Base-by-base conservation (phyloP, 2,113 vertebrate genomes). In the Mirounga angustirostris region DNA sequence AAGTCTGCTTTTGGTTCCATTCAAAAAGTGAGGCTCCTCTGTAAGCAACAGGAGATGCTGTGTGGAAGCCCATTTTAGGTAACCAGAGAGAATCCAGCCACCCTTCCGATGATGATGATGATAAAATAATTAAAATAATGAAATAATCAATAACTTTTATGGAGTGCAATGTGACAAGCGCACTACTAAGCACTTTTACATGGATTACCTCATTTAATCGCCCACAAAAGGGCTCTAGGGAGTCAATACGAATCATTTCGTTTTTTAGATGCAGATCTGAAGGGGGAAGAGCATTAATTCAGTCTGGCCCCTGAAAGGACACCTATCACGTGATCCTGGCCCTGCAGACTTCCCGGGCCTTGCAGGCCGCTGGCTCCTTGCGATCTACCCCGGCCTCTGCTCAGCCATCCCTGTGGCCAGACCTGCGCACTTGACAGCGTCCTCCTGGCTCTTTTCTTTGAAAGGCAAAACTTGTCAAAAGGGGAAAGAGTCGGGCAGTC, bases 81-180 rank as follows among this genome's bases (percentile, higher is more conserved):
- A 15, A 19, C 43, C 24, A 30, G 61, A 78, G 69, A 85, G 52
- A 40, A 80, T 40, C 56, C 79, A 59, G 52, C 71, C 13, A 0
- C 69, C 73, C 69, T 85, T 61, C 56, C 30, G 46, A 1, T 1
- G 36, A 9, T 6, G 63, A 15, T 10, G n/a, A 74, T 82, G 1
- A 79, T 63, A 71, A 90, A 94, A 95, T 93, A 88, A 96, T 93
- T 36, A 91, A 92, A 89, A 86, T 79, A 89, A 81, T 95, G 71
- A 94, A 78, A 76, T 82, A 71, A 93, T 96, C 96, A 71, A 74
- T 96, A 95, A 76, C 33, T 63, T 97, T 92, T 90, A 71, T 92
- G 84, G 88, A 83, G 26, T 50, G 3, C 52, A 59, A 6, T 4
- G 79, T 80, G 92, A 74, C 81, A 92, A 52, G 76, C 36, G 6